These are phyloP conservation scores for Hydrochoerus hydrochaeris DNA, from an alignment of 2,113 vertebrate genomes.

Conservation along the genomic window DNA sequence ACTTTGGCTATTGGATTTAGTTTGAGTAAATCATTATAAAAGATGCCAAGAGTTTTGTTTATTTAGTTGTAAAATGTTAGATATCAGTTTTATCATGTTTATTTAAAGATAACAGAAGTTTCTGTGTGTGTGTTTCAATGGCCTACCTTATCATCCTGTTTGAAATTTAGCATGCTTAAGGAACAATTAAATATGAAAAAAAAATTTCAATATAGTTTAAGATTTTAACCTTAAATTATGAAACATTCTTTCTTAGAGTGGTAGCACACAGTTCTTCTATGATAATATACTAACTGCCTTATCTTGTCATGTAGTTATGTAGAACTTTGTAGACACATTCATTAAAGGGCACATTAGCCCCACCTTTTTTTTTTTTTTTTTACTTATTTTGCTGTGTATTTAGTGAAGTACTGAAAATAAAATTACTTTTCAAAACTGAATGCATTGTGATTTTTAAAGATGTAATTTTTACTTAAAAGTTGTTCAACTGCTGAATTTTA, in stretches of 20 bases:
- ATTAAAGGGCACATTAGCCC: not conserved
- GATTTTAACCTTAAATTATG: constrained; percentile 5
- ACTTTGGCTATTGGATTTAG: constrained; percentile 19
- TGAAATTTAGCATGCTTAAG: constrained; percentile 32
- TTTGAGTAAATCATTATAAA: constrained; percentile 59
- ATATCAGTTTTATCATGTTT: constrained; percentile 60
- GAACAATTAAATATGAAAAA: constrained; percentile 49
- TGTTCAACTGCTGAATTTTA: constrained; percentile 21
- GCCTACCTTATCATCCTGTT: constrained; percentile 17
- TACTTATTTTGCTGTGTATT: constrained; percentile 15
- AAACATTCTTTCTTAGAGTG: not conserved
- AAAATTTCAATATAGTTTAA: constrained; percentile 16
- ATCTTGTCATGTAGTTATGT: constrained; percentile 10
- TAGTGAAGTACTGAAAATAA: constrained; percentile 1
- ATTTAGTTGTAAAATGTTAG: constrained; percentile 50
- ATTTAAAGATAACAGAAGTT: not conserved
- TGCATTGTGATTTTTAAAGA: constrained; percentile 26
- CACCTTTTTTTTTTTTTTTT: too few relatives aligned
- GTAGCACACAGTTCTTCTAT: not conserved
- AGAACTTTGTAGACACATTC: not conserved
- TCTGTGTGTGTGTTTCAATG: constrained; percentile 12
- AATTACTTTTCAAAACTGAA: constrained; percentile 18
- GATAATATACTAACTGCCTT: constrained; percentile 7
- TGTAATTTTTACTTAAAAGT: constrained; percentile 34
- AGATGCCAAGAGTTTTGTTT: constrained; percentile 49